Conservation (phyloP, 2,797 vertebrate species). For the Cercopithecus mitis region DNA sequence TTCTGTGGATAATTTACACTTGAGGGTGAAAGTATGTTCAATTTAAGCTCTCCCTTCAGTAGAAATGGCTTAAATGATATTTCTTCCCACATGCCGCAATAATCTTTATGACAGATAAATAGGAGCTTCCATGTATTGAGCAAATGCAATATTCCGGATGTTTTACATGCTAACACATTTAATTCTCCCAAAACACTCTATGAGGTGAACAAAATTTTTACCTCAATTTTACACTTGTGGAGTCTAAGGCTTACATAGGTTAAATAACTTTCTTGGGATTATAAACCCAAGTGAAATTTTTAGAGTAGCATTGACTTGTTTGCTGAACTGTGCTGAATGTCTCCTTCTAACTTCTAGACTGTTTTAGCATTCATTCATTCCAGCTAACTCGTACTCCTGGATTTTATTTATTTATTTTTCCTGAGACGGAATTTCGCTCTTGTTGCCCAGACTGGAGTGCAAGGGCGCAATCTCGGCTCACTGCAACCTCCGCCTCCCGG, state of each 20-base stretch:
- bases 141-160: conserved; percentile 9
- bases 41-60: conserved; percentile 56
- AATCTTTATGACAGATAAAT: conserved; percentile 66
- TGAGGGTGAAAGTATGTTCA: conserved; percentile 50
- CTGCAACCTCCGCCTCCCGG: too few relatives aligned
- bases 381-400: neutral
- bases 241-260: conserved; percentile 8
- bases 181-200: conserved; percentile 17
- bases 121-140: conserved; percentile 15
- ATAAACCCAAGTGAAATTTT: neutral
- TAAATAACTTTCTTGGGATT: conserved; percentile 35
- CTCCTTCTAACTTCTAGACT: neutral
- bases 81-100: conserved; percentile 50
- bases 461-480: too few relatives aligned
- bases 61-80: conserved; percentile 58
- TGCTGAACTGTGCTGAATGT: neutral
- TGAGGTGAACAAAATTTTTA: conserved; percentile 38
- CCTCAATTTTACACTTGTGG: conserved; percentile 36
- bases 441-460: too few relatives aligned
- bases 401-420: neutral
- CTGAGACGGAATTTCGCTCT: too few relatives aligned
- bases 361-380: neutral
- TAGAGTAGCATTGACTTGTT: neutral
- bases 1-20: conserved; percentile 65
- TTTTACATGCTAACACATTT: conserved; percentile 44